phyloP scores from a whole-genome alignment of 1,140 invertebrate genomes.

The Calliphora vicina region DNA sequence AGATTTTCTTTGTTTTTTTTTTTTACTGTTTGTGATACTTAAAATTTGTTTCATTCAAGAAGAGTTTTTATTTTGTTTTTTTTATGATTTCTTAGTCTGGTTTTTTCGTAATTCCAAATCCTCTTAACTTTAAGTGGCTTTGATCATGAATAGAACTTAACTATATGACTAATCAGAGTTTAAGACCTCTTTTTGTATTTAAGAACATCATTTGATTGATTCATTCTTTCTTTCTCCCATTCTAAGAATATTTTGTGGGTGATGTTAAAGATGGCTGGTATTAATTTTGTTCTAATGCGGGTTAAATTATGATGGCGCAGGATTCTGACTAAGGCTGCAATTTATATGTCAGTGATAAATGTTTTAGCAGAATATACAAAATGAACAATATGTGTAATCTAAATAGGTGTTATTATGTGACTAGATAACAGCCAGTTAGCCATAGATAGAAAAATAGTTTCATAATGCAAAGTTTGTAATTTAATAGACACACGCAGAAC shows the following conservation, averaged over 20 bases:
- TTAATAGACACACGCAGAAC: no score
- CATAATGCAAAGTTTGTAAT: no score
- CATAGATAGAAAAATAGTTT: no score
- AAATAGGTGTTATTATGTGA: no score
- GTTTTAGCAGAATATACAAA: no score
- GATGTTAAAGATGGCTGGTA: no score
- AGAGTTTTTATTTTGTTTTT: background rate
- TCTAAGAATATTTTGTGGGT: background rate
- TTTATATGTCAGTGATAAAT: no score
- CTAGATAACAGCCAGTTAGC: no score
- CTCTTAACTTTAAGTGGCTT: constrained; percentile 6
- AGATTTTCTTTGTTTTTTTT: background rate
- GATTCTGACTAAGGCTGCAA: no score
- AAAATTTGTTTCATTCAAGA: background rate
- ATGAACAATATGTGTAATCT: no score
- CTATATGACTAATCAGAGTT: constrained; percentile 10
- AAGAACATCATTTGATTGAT: background rate
- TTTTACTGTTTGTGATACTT: background rate
- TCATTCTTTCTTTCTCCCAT: background rate
- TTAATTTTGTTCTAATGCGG: no score
- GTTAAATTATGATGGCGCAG: no score
- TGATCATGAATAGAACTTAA: background rate
- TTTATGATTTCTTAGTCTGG: background rate
- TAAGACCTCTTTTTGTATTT: background rate
- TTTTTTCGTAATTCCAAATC: background rate